These are phyloP conservation scores for Pseudomyrmex gracilis DNA, from an alignment of 1,140 invertebrate genomes.

Conservation along the genomic window DNA sequence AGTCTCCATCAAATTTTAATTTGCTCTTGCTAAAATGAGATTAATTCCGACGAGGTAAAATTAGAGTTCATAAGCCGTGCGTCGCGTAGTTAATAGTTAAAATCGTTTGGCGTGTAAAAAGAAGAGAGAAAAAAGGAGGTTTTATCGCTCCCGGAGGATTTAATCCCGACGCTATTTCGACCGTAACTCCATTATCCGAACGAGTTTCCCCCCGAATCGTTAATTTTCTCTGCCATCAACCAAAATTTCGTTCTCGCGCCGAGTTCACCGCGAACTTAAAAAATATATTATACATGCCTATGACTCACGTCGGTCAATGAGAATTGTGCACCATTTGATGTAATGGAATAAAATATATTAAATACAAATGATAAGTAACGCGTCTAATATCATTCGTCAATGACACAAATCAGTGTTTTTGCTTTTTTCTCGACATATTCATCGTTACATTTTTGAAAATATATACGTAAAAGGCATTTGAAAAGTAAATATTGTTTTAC, in stretches of 20 bases:
- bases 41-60: slow-evolving; percentile 67
- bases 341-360: too few species aligned
- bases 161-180: slow-evolving; percentile 60
- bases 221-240: slow-evolving; percentile 54
- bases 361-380: too few species aligned
- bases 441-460: too few species aligned
- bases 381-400: too few species aligned
- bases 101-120: slow-evolving; percentile 61
- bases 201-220: slow-evolving; percentile 61
- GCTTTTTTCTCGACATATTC: too few species aligned
- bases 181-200: slow-evolving; percentile 71
- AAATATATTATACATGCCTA: background rate
- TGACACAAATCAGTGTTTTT: too few species aligned
- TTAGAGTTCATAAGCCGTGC: slow-evolving; percentile 56
- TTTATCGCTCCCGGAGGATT: slow-evolving; percentile 66
- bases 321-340: background rate
- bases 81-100: slow-evolving; percentile 59
- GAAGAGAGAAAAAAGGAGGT: slow-evolving; percentile 43
- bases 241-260: slow-evolving; percentile 58
- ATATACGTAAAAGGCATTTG: too few species aligned
- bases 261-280: slow-evolving; percentile 21
- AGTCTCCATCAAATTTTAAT: slow-evolving; percentile 64
- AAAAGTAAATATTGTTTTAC: too few species aligned
- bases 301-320: background rate
- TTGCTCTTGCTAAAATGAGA: slow-evolving; percentile 42